Evolutionary conservation across 2,797 vertebrate species (phyloP).

Genomic region (Streptopelia turtur): DNA sequence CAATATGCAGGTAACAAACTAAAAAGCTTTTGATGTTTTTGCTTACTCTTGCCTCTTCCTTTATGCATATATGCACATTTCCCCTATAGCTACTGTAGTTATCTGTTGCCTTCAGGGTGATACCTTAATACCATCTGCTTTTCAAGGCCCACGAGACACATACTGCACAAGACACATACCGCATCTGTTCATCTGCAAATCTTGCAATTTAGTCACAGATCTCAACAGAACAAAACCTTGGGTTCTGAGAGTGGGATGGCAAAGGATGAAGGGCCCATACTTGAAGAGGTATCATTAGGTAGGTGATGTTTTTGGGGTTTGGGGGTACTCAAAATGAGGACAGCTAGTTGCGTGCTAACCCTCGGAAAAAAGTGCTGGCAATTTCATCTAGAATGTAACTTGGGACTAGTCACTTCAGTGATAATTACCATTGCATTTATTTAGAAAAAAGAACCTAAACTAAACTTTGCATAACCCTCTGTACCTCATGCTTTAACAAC

Average conservation of each 20-base stretch:
- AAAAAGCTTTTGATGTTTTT: neutral
- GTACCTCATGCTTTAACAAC: neutral
- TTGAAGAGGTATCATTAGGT: neutral
- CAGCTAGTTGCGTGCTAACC: neutral
- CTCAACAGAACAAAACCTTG: neutral
- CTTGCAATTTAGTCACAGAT: neutral
- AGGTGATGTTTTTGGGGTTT: neutral
- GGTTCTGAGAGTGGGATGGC: neutral
- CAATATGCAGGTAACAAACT: neutral
- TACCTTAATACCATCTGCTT: neutral
- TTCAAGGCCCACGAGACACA: fast-evolving
- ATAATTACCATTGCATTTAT: neutral
- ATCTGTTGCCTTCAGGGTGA: neutral
- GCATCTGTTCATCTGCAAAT: neutral
- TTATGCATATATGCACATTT: neutral
- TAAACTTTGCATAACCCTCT: neutral
- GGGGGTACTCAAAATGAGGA: neutral
- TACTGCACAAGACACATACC: fast-evolving
- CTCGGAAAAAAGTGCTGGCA: neutral
- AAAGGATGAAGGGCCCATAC: neutral
- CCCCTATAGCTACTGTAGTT: neutral
- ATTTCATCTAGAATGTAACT: neutral
- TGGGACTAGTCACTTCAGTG: neutral
- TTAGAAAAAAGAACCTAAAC: neutral
- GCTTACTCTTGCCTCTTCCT: neutral